These are phyloP conservation scores for Cosmia trapezina DNA, from an alignment of 2,888 invertebrate genomes.

Conservation along the genomic window DNA sequence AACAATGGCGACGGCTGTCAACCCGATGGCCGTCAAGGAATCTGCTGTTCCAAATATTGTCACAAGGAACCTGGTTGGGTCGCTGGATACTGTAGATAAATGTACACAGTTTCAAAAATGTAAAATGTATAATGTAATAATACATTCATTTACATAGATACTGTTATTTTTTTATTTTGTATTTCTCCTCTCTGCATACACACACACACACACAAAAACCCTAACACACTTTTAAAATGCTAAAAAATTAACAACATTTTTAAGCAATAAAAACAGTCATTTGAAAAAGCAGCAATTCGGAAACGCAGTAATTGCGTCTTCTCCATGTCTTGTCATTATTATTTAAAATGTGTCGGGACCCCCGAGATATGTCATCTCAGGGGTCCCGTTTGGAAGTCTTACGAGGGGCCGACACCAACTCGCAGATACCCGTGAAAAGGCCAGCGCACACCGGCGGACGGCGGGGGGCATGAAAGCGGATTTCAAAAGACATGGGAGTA, in stretches of 20 bases:
- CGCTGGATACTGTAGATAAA: constrained; percentile 11
- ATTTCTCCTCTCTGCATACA: neutral
- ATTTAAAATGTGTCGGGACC: neutral
- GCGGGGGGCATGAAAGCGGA: too few species aligned
- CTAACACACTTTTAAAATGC: neutral
- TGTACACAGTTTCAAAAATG: neutral
- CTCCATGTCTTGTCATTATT: neutral
- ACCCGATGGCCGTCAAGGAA: constrained; percentile 12
- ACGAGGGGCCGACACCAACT: neutral
- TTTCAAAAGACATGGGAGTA: too few species aligned
- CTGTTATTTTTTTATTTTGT: neutral
- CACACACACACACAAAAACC: neutral
- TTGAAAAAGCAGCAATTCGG: too few species aligned
- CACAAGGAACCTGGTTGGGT: constrained; percentile 12
- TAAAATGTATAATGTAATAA: neutral
- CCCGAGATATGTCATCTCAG: neutral
- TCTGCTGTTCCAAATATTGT: constrained; percentile 5
- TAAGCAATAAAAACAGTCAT: too few species aligned
- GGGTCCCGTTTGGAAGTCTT: neutral
- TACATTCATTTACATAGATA: neutral
- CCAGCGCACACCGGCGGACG: too few species aligned
- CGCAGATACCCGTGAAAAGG: neutral
- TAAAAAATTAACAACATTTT: too few species aligned
- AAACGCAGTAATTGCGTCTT: neutral
- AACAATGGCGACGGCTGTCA: constrained; percentile 16